phyloP scores from a whole-genome alignment of 2,888 invertebrate species.

The Nemapogon koenigi region DNA sequence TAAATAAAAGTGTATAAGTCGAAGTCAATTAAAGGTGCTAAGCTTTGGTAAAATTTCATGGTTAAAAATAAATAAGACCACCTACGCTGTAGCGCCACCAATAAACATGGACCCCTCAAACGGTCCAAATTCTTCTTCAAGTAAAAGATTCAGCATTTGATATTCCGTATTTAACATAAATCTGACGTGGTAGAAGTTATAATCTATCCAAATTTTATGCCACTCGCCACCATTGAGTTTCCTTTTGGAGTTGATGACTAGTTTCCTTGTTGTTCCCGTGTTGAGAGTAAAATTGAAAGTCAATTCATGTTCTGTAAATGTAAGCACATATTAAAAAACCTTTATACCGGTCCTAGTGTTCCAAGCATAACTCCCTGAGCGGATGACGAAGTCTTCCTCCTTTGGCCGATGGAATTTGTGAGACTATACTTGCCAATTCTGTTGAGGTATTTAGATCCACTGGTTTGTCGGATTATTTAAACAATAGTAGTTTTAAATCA shows the following conservation, averaged over 20 bases:
- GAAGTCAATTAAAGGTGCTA: too few relatives aligned
- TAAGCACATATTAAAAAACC: conserved; percentile 4
- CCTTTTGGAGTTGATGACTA: conserved; percentile 82
- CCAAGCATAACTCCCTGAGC: too few relatives aligned
- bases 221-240: conserved; percentile 91
- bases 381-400: too few relatives aligned
- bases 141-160: conserved; percentile 83
- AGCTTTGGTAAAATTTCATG: too few relatives aligned
- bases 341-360: too few relatives aligned
- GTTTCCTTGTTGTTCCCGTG: conserved; percentile 80
- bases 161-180: conserved; percentile 92
- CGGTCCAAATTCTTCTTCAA: conserved; percentile 89
- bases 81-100: conserved; percentile 90
- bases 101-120: conserved; percentile 95
- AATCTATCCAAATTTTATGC: conserved; percentile 96
- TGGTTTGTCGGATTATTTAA: too few relatives aligned
- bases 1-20: too few relatives aligned
- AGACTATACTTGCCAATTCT: too few relatives aligned
- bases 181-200: conserved; percentile 90
- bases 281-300: conserved; percentile 90
- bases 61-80: too few relatives aligned
- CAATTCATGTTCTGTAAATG: conserved; percentile 74
- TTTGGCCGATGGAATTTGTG: too few relatives aligned
- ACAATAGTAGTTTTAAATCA: too few relatives aligned
- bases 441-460: too few relatives aligned